Evolutionary conservation across 2,888 invertebrate species (phyloP), one percentile per base, ranked within the genome.

Genomic region (Cerastis leucographa): DNA sequence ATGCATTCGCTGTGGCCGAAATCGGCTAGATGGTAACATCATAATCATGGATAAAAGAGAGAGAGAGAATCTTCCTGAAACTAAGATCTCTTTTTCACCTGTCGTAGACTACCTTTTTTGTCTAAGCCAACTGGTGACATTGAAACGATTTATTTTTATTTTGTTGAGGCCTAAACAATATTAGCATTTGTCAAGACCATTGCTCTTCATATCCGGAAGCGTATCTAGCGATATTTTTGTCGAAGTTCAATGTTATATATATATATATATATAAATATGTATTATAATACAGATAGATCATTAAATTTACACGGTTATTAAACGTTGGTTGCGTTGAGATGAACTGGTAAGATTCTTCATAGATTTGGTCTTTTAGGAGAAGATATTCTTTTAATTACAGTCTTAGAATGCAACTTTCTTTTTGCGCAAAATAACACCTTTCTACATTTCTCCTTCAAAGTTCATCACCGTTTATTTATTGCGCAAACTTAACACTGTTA

Each of bases 401-500:
- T 5, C 1, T 51, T 46, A 42, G 19, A 54, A 40, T 46, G n/a
- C 11, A 25, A 51, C 74, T 81, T 59, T 78, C 59, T 66, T 62
- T 56, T 56, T 9, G 22, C 17, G 11, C 17, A 7, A 40, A 68
- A n/a, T 54, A 66, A 66, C 40, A 54, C 61, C 42, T 82, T 77
- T 46, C 70, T 66, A 75, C 9, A 72, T 81, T 67, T 84, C 46
- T 59, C 59, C 54, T 64, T 71, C 35, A 49, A 71, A 79, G 74
- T 77, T 78, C 78, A 83, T 69, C 66, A 72, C 40, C 46, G 54
- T 69, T 75, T 76, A 79, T 70, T 69, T 69, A 74, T 65, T 78
- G 66, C 44, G 64, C 56, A 61, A 64, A 77, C 65, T 71, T 56
- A 74, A 65, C 59, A 22, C 69, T 66, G 49, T 83, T 85, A 64